Percentiles rank a stretch among this genome's conserved stretches.
Evolutionary conservation across 2,888 invertebrate genomes (phyloP).

Genomic region (Agriotes lineatus): DNA sequence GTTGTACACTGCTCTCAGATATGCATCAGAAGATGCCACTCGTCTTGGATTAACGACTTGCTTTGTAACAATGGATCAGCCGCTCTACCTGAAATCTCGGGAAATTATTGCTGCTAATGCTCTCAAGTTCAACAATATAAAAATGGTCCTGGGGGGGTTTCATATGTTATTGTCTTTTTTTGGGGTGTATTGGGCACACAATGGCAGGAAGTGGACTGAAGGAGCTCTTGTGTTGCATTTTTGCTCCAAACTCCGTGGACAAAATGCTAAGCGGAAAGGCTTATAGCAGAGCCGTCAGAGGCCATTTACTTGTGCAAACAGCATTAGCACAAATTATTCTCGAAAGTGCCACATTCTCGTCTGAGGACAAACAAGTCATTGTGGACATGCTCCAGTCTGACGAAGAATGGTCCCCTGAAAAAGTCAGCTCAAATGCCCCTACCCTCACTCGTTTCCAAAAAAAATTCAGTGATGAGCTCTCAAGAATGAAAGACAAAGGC

Average conservation of each 20-base stretch:
- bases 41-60: too few species aligned
- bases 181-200: not conserved
- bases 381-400: too few species aligned
- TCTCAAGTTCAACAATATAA: not conserved
- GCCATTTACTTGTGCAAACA: not conserved
- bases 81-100: too few species aligned
- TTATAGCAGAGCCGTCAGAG: not conserved
- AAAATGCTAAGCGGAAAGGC: not conserved
- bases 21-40: too few species aligned
- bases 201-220: not conserved
- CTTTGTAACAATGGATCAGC: too few species aligned
- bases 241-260: not conserved
- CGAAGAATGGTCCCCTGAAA: too few species aligned
- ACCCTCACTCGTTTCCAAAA: too few species aligned
- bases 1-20: not conserved
- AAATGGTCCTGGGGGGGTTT: not conserved
- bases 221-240: not conserved
- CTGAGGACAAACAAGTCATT: not conserved
- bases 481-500: not conserved
- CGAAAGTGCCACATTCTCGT: not conserved
- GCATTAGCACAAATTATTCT: not conserved
- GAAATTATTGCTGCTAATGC: too few species aligned
- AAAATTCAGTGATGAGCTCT: too few species aligned
- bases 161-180: not conserved
- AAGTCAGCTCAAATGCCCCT: too few species aligned